Base-by-base conservation (phyloP, 2,888 invertebrate species). In the Deroplatys truncata region DNA sequence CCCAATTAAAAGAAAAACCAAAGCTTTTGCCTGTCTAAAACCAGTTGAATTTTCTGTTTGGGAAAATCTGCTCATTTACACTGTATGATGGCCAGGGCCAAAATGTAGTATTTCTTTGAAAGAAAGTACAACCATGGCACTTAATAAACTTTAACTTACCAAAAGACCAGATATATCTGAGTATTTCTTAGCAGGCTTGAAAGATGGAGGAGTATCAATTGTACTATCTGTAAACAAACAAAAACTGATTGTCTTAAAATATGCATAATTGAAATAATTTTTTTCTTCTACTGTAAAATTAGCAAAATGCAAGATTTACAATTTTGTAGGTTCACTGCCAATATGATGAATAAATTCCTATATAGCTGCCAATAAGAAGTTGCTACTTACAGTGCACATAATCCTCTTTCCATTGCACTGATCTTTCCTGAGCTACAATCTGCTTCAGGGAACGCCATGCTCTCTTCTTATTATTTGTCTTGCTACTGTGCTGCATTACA, bases 121-220 rank as follows among this genome's bases (percentile, higher is more conserved):
- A 43, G 43, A 43, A 43, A 5, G 13, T 43, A 43, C 43, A 13
- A 43, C 43, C 7, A 7, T 13, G 13, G 43, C 10, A 43, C 43
- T 43, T 43, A 43, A 43, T 35, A 35, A 10, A 10, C 2, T 31
- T 31, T 31, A 43, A 43, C 94, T 93, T 93, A 95, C 97, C 84
- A 96, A 96, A 72, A 98, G 93, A 0, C 98, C 98, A 89, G 98
- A 98, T 91, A 98, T 96, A 92, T 98, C 98, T 0, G 98, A 98
- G 93, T 98, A 98, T 92, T 98, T 98, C 92, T 98, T 98, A 0
- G 97, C 96, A 8, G 98, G 98, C 92, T 96, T 96, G 92, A 98
- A 97, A 82, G 98, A 97, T 83, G 98, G 98, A 20, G 98, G 98
- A 43, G 98, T 98, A 93, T 98, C 98, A 91, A 98, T 96, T 35